Conservation (phyloP, 2,113 vertebrate species). For the Mesoclemmys tuberculata region DNA sequence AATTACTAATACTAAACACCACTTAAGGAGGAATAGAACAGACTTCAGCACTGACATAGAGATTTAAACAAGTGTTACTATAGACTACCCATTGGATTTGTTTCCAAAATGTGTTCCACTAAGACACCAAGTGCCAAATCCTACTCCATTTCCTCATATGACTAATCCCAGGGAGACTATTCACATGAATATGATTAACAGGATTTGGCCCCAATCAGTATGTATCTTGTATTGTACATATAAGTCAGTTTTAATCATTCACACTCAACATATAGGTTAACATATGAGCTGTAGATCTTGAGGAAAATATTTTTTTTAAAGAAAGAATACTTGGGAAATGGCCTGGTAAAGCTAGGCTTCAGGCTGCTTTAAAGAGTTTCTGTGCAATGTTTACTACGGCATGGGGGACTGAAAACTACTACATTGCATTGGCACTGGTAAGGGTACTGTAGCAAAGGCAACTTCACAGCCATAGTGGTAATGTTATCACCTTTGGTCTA, state of each 20-base stretch:
- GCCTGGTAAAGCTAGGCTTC: background rate
- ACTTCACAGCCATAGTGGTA: background rate
- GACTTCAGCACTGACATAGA: background rate
- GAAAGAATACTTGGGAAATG: background rate
- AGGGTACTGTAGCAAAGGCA: slow-evolving; percentile 45
- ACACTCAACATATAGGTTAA: background rate
- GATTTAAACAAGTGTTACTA: background rate
- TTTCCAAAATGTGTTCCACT: background rate
- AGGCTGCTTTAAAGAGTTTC: background rate
- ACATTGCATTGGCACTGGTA: background rate
- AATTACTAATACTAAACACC: background rate
- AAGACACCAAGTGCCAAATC: background rate
- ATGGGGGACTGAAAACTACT: background rate
- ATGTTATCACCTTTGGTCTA: slow-evolving; percentile 41
- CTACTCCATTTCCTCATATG: background rate
- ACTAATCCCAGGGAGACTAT: background rate
- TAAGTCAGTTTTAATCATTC: background rate
- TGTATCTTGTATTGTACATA: background rate
- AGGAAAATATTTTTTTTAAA: background rate
- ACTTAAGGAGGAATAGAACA: background rate
- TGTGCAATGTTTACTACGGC: background rate
- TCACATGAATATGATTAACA: background rate
- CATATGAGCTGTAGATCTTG: background rate
- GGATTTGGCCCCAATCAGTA: background rate
- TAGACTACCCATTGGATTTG: background rate